These are phyloP conservation scores for Paelopatides confundens DNA, from an alignment of 53 echinoderm and acorn worm species.

Conservation along the genomic window DNA sequence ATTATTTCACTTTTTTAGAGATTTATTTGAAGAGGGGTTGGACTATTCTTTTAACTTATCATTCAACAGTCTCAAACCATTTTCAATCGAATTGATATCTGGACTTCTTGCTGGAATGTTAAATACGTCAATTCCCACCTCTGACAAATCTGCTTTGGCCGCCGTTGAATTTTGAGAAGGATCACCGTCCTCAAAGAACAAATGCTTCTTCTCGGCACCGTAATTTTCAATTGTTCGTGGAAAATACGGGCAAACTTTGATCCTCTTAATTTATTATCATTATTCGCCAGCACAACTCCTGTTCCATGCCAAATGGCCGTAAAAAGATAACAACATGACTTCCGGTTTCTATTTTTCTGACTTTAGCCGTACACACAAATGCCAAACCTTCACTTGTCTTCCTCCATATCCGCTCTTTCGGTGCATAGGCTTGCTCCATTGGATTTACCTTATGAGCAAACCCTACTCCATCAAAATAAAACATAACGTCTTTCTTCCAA, in stretches of 20 bases:
- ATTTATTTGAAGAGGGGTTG: too few relatives aligned
- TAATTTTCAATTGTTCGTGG: neutral
- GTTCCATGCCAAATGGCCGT: neutral
- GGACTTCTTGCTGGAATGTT: neutral
- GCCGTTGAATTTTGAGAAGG: neutral
- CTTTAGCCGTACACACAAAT: conserved; percentile 16
- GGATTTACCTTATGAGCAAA: conserved; percentile 28
- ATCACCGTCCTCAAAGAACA: too few relatives aligned
- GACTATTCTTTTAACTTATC: too few relatives aligned
- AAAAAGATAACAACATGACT: too few relatives aligned
- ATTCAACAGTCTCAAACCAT: neutral
- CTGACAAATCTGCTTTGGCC: neutral
- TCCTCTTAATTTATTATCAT: neutral
- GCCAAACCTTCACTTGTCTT: conserved; percentile 5
- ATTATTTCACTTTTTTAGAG: too few relatives aligned
- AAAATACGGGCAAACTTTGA: neutral
- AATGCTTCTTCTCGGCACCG: neutral
- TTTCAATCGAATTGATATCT: neutral
- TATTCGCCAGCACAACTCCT: neutral
- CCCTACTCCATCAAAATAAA: conserved; percentile 33
- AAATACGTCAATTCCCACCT: neutral
- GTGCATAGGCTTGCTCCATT: neutral
- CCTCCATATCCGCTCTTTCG: neutral
- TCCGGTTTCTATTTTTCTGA: too few relatives aligned
- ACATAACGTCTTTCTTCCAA: conserved; percentile 10